Conservation (phyloP, 2,113 vertebrate genomes). For the Romanogobio albipinnatus region DNA sequence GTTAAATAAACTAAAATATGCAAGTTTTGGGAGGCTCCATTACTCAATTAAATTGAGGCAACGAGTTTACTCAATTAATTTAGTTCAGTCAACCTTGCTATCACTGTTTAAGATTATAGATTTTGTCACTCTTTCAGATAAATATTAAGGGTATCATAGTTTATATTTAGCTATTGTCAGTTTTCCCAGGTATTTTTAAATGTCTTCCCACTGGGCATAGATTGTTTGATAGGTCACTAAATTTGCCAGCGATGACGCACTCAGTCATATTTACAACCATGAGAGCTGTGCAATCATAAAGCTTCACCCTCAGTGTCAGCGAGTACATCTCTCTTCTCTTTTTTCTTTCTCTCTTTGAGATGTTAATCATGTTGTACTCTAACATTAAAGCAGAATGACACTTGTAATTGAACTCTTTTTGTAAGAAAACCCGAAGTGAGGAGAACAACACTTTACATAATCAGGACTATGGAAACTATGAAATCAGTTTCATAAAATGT, state of each 20-base stretch:
- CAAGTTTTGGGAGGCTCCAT: too few species aligned
- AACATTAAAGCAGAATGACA: conserved; percentile 32
- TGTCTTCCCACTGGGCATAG: background rate
- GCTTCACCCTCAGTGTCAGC: conserved; percentile 16
- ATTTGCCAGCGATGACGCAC: background rate
- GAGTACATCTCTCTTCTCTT: conserved; percentile 34
- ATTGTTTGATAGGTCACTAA: background rate
- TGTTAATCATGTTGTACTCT: conserved; percentile 33
- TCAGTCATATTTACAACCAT: conserved; percentile 8
- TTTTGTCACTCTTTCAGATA: background rate
- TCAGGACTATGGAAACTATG: background rate
- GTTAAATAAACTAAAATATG: too few species aligned
- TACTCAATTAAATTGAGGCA: too few species aligned
- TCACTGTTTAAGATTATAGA: background rate
- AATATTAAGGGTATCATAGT: background rate
- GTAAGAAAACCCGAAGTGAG: background rate
- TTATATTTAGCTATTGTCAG: background rate
- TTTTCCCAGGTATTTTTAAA: background rate
- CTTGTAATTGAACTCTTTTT: conserved; percentile 37
- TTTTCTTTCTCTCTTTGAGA: conserved; percentile 5
- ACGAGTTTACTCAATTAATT: too few species aligned
- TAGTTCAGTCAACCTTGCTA: too few species aligned
- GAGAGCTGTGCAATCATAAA: conserved; percentile 23
- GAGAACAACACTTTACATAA: conserved; percentile 3
- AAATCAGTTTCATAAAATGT: background rate